These are phyloP conservation scores for Mythimna ferrago DNA, from an alignment of 2,888 invertebrate species.

Conservation along the genomic window DNA sequence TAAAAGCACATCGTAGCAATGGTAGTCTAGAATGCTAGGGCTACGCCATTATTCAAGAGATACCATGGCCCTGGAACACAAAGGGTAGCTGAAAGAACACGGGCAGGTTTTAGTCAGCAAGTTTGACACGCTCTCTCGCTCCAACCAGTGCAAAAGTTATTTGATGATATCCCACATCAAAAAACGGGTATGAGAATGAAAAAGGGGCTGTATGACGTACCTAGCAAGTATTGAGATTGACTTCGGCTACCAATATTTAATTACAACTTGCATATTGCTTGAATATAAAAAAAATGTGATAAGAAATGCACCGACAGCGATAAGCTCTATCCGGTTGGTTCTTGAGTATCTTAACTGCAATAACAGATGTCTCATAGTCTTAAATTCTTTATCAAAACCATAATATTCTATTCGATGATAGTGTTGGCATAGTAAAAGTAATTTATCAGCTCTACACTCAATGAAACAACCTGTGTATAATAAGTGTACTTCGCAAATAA, in stretches of 20 bases:
- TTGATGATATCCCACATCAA: no score
- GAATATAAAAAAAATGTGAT: not conserved
- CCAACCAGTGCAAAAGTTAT: no score
- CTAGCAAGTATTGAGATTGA: not conserved
- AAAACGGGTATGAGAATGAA: not conserved
- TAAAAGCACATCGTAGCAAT: not conserved
- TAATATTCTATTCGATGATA: constrained; percentile 12
- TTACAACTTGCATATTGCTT: not conserved
- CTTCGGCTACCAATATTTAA: not conserved
- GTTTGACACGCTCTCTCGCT: no score
- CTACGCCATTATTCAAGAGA: no score
- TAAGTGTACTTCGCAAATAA: constrained; percentile 36
- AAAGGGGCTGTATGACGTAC: not conserved
- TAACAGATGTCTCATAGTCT: not conserved
- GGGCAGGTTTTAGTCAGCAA: no score
- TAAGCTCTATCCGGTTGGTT: constrained; percentile 11
- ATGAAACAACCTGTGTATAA: constrained; percentile 24
- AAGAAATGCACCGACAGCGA: constrained; percentile 8
- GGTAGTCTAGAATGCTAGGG: not conserved
- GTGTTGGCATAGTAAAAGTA: constrained; percentile 21
- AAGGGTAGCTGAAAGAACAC: no score
- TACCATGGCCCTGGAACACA: no score
- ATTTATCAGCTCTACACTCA: constrained; percentile 19
- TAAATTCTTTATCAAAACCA: constrained; percentile 1
- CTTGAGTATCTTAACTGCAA: constrained; percentile 3